Percentiles rank a stretch among this genome's conserved stretches.
Evolutionary conservation across 2,797 vertebrate genomes (phyloP).

Genomic region (Masticophis lateralis): DNA sequence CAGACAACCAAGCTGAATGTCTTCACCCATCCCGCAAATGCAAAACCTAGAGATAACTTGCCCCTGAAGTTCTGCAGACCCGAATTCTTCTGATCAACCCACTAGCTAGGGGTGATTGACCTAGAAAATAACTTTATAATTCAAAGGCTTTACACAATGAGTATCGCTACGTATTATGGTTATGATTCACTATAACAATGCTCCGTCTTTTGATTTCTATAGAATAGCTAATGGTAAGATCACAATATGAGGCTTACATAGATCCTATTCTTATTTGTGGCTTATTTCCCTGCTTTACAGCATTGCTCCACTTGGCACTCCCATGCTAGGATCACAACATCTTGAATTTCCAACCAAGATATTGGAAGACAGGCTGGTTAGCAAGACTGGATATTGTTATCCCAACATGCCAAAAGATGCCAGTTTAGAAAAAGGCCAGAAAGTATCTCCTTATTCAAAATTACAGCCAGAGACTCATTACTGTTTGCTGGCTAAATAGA

Average conservation of each 20-base stretch:
- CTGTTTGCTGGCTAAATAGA: conserved; percentile 55
- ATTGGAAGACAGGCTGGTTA: not conserved
- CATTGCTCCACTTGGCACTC: not conserved
- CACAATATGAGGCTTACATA: no score
- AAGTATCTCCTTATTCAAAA: conserved; percentile 33
- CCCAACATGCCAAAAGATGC: not conserved
- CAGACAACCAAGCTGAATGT: not conserved
- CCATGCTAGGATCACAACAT: not conserved
- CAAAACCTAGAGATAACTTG: not conserved
- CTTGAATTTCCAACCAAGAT: not conserved
- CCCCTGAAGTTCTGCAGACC: not conserved
- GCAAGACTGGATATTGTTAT: not conserved
- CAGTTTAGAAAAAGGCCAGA: not conserved
- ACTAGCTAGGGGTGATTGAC: not conserved
- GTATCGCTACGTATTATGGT: not conserved
- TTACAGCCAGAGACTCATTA: conserved; percentile 62
- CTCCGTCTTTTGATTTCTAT: not conserved
- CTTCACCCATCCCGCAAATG: not conserved
- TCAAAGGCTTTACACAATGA: not conserved
- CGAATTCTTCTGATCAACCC: not conserved
- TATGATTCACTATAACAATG: no score
- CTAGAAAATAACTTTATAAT: not conserved
- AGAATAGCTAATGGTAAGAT: not conserved
- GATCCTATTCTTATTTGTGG: conserved; percentile 48
- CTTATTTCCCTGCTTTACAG: conserved; percentile 14